Base-by-base conservation (phyloP, 1,140 invertebrate species). In the Drosophila leontia region DNA sequence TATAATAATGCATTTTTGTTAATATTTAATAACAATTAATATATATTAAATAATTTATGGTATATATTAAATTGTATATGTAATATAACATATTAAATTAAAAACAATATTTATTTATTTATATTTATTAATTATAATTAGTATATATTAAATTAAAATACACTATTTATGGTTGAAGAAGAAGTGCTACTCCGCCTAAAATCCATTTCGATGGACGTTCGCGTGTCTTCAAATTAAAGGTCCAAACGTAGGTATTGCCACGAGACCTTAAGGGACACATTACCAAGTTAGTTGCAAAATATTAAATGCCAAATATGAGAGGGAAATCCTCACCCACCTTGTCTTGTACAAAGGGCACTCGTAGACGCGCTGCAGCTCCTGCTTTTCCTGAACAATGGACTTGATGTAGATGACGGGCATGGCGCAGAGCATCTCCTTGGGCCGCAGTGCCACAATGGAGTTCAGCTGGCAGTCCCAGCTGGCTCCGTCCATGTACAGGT, bases 291-390 rank as follows among this genome's bases (percentile, higher is more conserved):
- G 23, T 26, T 29, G 8, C 11, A 3, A 37, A 55, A 15, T 37
- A 37, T 19, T 35, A 34, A 61, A n/a, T 9, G 19, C 12, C 9
- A 51, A 51, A 17, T 3, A 12, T 32, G n/a, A 51, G n/a, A 7
- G 11, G 3, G 23, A 3, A 29, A 56, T 37, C 13, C 37, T 29
- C 50, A 64, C 69, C 56, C 56, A 94, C 94, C 96, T 95, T 11
- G 98, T 99, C 93, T 98, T 98, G 93, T 99, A 99, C 1, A 99
- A 95, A 3, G 98, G 98, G 93, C 98, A 99, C 84, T 98, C 97
- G 91, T 99, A 99, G 60, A 97, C 94, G 7, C 84, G 86, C 88
- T 98, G 98, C 62, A 96, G 94, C 78, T 99, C 98, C 91, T 97
- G 95, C 91, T 99, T 98, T 92, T 99, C 98, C 87, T 98, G 97